These are phyloP conservation scores for Pseudochaenichthys georgianus DNA, from an alignment of 2,797 vertebrate species.

Conservation along the genomic window DNA sequence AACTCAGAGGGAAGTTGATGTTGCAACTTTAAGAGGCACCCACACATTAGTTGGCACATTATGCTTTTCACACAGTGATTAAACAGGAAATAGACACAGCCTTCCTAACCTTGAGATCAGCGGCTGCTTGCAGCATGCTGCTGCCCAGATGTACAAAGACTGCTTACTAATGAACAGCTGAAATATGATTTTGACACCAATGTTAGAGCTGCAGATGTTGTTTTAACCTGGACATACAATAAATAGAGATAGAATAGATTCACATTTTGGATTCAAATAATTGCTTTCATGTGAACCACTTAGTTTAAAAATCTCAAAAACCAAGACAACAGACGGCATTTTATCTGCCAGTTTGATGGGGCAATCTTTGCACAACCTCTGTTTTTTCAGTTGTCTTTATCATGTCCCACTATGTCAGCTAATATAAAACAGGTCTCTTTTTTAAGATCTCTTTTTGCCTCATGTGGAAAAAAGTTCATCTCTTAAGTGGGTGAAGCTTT, in stretches of 20 bases:
- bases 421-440: slow-evolving; percentile 45
- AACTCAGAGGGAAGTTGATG: slow-evolving; percentile 43
- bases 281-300: slow-evolving; percentile 42
- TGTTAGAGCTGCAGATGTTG: slow-evolving; percentile 44
- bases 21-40: slow-evolving; percentile 50
- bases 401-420: slow-evolving; percentile 49
- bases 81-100: slow-evolving; percentile 25
- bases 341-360: slow-evolving; percentile 61
- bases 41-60: slow-evolving; percentile 37
- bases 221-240: slow-evolving; percentile 30
- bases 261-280: slow-evolving; percentile 17
- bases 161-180: slow-evolving; percentile 47
- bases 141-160: slow-evolving; percentile 41
- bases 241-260: slow-evolving; percentile 29
- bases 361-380: slow-evolving; percentile 36
- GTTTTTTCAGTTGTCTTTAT: slow-evolving; percentile 51
- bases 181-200: slow-evolving; percentile 40
- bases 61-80: slow-evolving; percentile 54
- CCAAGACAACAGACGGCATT: slow-evolving; percentile 59
- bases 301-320: slow-evolving; percentile 59
- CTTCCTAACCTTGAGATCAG: slow-evolving; percentile 28
- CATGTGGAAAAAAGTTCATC: slow-evolving; percentile 68
- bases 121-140: slow-evolving; percentile 32
- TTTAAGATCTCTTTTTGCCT: slow-evolving; percentile 49
- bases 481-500: slow-evolving; percentile 71